Base-by-base conservation (phyloP, 2,113 vertebrate genomes). In the Lepidothrix coronata region DNA sequence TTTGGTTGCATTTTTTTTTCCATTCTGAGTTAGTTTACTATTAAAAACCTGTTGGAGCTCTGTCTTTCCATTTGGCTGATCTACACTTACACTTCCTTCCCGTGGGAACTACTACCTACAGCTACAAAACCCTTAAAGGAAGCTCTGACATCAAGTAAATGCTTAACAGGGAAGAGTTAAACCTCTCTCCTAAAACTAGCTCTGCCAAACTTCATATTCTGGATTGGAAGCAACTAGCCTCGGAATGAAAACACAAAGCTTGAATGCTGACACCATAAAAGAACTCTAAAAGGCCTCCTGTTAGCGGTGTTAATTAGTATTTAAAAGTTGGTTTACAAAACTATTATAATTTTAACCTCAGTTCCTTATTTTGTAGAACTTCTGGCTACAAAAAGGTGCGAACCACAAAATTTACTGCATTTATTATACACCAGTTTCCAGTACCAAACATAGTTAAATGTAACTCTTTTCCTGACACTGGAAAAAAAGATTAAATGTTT, bases 121-220 rank as follows among this genome's bases (percentile, higher is more conserved):
- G 82, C 72, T 96, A 94, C 61, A 93, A 91, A 87, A 61, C 11
- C 43, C 48, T 75, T 54, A 73, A 81, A 96, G 91, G 30, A 82
- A 96, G 68, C 15, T 89, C 35, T 1, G 0, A 77, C 74, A 94
- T 59, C 57, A 68, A 89, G 37, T 31, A 57, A 85, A 75, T 35
- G 24, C 51, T 80, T 58, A 89, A 68, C 17, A 80, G 57, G 37
- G 76, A 96, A 95, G 93, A 85, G 96, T 96, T 96, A 95, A 95
- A 87, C 37, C 75, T 89, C 75, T 89, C 89, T 96, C 66, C 91
- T 75, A 72, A 91, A 90, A 77, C 33, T 58, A 86, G 76, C 82
- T 84, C 75, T 96, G 96, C 93, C 96, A 97, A 97, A 96, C 86
- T 86, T 95, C 96, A 93, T 82, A 92, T 95, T 95, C 87, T 94